A percentile compares a stretch with the other conserved stretches of the same genome.
Evolutionary conservation across 1,140 invertebrate genomes (phyloP).

Genomic region (Pseudomyrmex cubaensis): DNA sequence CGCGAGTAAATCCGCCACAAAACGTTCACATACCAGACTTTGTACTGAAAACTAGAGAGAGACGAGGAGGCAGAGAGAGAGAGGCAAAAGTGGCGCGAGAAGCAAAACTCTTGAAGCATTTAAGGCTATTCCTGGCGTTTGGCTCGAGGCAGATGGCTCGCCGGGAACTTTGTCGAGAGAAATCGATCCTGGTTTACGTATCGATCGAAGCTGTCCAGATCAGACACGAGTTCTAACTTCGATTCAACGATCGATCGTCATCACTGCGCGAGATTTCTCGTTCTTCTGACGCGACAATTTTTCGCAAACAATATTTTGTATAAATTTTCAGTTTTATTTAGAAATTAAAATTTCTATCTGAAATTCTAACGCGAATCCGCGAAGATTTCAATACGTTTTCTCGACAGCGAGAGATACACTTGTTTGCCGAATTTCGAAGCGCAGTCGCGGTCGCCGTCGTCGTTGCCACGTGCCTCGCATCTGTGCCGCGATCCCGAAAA

Average conservation of each 20-base stretch:
- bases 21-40: conserved; percentile 5
- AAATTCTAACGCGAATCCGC: not conserved
- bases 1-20: not conserved
- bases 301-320: too few species aligned
- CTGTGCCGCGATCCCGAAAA: conserved; percentile 66
- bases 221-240: too few species aligned
- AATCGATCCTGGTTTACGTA: conserved; percentile 57
- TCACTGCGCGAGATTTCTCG: too few species aligned
- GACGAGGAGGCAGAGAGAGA: conserved; percentile 44
- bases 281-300: too few species aligned
- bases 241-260: not conserved
- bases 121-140: conserved; percentile 71
- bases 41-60: not conserved
- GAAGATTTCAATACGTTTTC: not conserved
- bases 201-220: not conserved
- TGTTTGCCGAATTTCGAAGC: conserved; percentile 14
- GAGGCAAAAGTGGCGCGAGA: conserved; percentile 42
- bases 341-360: too few species aligned
- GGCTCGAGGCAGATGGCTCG: conserved; percentile 69
- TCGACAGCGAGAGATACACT: too few species aligned
- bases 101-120: conserved; percentile 60
- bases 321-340: not conserved
- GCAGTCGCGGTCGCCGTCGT: not conserved
- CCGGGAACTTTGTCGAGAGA: conserved; percentile 28
- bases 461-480: conserved; percentile 64